Percentiles rank a stretch among this genome's conserved stretches.
phyloP scores from a whole-genome alignment of 1,140 invertebrate species.

The Euura saliciscinereae region DNA sequence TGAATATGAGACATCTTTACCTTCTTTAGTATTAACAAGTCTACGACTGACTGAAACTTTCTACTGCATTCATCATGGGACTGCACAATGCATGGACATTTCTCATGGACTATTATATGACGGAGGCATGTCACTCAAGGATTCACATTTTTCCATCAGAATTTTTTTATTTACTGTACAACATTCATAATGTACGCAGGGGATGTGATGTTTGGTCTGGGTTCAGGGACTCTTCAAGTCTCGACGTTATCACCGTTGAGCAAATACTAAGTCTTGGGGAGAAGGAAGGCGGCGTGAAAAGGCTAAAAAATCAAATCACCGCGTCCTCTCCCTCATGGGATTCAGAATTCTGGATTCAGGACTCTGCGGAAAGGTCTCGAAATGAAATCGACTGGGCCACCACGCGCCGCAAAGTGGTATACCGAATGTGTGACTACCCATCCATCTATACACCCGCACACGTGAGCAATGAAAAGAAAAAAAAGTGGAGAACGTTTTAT shows the following conservation, averaged over 20 bases:
- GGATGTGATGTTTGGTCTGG: too few relatives aligned
- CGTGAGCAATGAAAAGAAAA: neutral
- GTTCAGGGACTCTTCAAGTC: too few relatives aligned
- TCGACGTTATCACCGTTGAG: neutral
- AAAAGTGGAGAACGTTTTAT: neutral
- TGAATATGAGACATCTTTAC: constrained; percentile 13
- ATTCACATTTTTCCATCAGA: too few relatives aligned
- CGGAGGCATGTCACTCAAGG: too few relatives aligned
- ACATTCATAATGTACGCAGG: too few relatives aligned
- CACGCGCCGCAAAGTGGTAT: neutral
- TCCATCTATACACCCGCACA: neutral
- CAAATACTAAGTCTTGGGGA: neutral
- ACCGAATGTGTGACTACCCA: too few relatives aligned
- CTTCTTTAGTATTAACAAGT: constrained; percentile 32
- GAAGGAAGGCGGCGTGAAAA: neutral
- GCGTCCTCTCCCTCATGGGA: neutral
- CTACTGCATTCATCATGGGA: constrained; percentile 10
- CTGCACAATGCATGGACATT: too few relatives aligned
- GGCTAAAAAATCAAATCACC: constrained; percentile 3
- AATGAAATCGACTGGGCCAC: neutral
- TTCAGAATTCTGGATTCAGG: neutral
- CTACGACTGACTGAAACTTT: neutral
- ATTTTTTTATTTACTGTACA: too few relatives aligned
- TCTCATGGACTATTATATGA: too few relatives aligned
- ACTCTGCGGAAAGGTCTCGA: neutral